These are phyloP conservation scores for Lophotriccus pileatus DNA, from an alignment of 2,797 vertebrate species.

Conservation along the genomic window DNA sequence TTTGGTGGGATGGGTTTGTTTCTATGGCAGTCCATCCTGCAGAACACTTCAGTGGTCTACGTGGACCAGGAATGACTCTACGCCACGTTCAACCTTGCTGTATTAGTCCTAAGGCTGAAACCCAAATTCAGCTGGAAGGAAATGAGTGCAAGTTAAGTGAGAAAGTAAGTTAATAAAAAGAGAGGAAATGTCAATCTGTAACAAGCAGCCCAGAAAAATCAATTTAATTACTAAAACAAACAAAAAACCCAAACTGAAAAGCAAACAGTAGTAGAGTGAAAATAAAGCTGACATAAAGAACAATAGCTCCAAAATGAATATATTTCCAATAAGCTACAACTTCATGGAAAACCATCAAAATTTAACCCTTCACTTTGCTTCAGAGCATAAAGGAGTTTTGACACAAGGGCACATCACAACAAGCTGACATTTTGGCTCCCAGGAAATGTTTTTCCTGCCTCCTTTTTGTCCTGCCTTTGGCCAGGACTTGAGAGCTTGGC, in stretches of 20 bases:
- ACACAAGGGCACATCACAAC: accelerated
- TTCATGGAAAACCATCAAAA: neutral
- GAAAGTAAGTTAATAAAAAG: neutral
- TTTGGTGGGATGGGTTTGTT: neutral
- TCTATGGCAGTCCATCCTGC: neutral
- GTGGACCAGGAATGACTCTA: neutral
- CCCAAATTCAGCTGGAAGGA: neutral
- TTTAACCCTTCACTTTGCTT: neutral
- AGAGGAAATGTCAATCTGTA: neutral
- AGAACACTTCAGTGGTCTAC: neutral
- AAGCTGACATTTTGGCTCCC: neutral
- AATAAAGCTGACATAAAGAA: neutral
- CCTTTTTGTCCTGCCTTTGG: neutral
- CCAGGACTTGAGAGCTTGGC: neutral
- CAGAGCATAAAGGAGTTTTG: neutral
- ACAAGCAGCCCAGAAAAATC: neutral
- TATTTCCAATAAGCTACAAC: neutral
- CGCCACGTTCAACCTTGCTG: accelerated
- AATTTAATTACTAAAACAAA: neutral
- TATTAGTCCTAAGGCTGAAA: neutral
- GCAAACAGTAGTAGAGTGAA: neutral
- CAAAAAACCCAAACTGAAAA: neutral
- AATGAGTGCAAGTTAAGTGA: neutral
- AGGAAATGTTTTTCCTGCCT: neutral
- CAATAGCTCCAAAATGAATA: neutral